phyloP scores from a whole-genome alignment of 1,140 invertebrate genomes.

The Drosophila repleta region DNA sequence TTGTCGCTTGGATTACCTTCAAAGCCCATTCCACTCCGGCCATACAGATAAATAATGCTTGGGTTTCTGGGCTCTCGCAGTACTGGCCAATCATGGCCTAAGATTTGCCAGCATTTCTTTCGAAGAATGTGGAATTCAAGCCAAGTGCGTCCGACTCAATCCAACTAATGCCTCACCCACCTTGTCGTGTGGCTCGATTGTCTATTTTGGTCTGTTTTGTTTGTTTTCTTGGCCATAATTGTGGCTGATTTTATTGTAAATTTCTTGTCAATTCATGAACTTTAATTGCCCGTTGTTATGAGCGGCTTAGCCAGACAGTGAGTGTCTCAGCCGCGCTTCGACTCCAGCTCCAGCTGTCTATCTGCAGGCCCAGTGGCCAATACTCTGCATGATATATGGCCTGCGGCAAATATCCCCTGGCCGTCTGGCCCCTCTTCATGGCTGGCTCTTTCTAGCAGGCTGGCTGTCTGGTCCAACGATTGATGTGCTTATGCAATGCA shows the following conservation, averaged over 20 bases:
- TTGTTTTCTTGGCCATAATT: conserved; percentile 48
- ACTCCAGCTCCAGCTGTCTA: conserved; percentile 4
- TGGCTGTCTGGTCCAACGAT: conserved; percentile 71
- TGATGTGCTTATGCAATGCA: conserved; percentile 78
- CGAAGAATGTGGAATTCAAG: conserved; percentile 46
- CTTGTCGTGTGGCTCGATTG: conserved; percentile 16
- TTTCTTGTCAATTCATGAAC: conserved; percentile 78
- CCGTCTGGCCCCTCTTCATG: not conserved
- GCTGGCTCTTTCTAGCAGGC: conserved; percentile 15
- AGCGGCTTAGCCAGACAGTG: conserved; percentile 26
- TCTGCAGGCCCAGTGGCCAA: conserved; percentile 25
- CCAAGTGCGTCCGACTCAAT: conserved; percentile 27
- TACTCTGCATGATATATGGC: conserved; percentile 68
- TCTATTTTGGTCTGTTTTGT: conserved; percentile 13
- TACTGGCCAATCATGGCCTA: conserved; percentile 61
- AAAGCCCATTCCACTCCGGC: conserved; percentile 18
- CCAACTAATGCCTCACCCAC: conserved; percentile 56
- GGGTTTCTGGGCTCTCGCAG: conserved; percentile 34
- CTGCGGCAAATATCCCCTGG: conserved; percentile 56
- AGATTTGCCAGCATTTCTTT: conserved; percentile 64
- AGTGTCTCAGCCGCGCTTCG: conserved; percentile 3
- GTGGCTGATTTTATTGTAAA: conserved; percentile 48
- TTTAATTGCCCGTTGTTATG: conserved; percentile 70
- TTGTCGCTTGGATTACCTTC: conserved; percentile 44
- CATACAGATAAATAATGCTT: conserved; percentile 28